Percentiles rank a stretch among this genome's conserved stretches.
Conservation (phyloP, 2,113 vertebrate species). For the Aix galericulata region DNA sequence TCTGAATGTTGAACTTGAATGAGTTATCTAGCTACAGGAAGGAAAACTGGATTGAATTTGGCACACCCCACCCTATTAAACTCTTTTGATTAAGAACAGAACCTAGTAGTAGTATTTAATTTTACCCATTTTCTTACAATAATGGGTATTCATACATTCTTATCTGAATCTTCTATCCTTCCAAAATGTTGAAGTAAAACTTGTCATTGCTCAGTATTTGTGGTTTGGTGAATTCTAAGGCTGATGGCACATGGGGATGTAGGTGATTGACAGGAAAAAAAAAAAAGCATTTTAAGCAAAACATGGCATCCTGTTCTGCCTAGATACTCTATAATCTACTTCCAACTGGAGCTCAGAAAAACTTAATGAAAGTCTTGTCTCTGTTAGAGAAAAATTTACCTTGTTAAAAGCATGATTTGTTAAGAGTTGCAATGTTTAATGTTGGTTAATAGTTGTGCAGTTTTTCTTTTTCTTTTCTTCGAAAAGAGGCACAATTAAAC, state of each 20-base stretch:
- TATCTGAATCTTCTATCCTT: not conserved
- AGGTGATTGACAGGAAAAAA: conserved; percentile 9
- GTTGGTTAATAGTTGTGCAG: conserved; percentile 94
- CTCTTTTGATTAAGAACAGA: conserved; percentile 16
- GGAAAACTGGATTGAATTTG: conserved; percentile 17
- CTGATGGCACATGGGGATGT: conserved; percentile 46
- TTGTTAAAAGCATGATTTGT: conserved; percentile 95
- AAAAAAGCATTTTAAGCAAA: conserved; percentile 42
- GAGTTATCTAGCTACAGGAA: not conserved
- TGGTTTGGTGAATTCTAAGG: conserved; percentile 52
- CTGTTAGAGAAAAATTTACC: conserved; percentile 91
- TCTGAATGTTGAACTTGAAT: conserved; percentile 12
- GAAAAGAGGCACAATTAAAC: conserved; percentile 83
- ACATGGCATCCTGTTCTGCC: conserved; percentile 69
- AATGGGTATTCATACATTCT: conserved; percentile 18
- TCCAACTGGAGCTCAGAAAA: conserved; percentile 91
- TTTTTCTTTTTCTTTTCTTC: conserved; percentile 79
- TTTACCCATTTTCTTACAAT: conserved; percentile 36
- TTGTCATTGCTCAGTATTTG: conserved; percentile 44
- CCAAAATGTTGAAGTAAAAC: not conserved
- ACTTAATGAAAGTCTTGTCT: conserved; percentile 93
- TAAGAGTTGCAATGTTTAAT: conserved; percentile 91
- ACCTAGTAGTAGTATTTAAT: conserved; percentile 21
- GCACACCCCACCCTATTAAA: not conserved
- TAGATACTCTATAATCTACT: conserved; percentile 69